Evolutionary conservation across 2,113 vertebrate genomes (phyloP), one percentile per base, ranked within the genome.

Genomic region (Rostratula benghalensis): DNA sequence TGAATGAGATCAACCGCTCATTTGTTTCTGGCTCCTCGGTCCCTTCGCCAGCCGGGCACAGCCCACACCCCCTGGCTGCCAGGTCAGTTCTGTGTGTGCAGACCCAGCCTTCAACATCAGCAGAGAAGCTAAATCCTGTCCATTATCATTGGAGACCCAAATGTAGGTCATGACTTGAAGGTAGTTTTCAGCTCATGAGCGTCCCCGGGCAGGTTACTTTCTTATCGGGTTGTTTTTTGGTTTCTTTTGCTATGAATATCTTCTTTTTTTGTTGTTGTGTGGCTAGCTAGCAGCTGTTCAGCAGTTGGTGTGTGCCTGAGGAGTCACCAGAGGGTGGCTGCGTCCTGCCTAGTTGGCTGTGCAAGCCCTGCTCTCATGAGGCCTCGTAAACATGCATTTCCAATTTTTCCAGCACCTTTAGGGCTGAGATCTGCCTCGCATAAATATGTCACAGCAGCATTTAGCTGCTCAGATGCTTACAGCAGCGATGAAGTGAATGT

Each of bases 1-100:
- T 64, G 90, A 96, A 93, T 94, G 91, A 94, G 84, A 94, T 71
- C 93, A 95, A 35, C 81, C 4, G 1, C 73, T 93, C 80, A 41
- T 82, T 94, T 95, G 84, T 93, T 95, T 91, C 77, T 95, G 77
- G 69, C 65, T 89, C 35, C 57, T 50, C 9, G 3, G 65, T 89
- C 61, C 35, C 39, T 64, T 87, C 1, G 1, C 74, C 61, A 75
- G 48, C 83, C 43, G 74, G 69, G 60, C 80, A 75, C 60, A 94
- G 83, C 78, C 79, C 64, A 21, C 24, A 3, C 71, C 48, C 65
- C 35, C 73, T 68, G 77, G 27, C 60, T 81, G 59, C 50, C 59
- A 41, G 89, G 64, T 65, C 79, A 64, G 77, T 53, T 35, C 48
- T n/a, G 33, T 30, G 60, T 74, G 53, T 27, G 37, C 64, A 83